A percentile compares a stretch with the other conserved stretches of the same genome.
Evolutionary conservation across 2,797 vertebrate genomes (phyloP).

Genomic region (Amblyraja radiata): DNA sequence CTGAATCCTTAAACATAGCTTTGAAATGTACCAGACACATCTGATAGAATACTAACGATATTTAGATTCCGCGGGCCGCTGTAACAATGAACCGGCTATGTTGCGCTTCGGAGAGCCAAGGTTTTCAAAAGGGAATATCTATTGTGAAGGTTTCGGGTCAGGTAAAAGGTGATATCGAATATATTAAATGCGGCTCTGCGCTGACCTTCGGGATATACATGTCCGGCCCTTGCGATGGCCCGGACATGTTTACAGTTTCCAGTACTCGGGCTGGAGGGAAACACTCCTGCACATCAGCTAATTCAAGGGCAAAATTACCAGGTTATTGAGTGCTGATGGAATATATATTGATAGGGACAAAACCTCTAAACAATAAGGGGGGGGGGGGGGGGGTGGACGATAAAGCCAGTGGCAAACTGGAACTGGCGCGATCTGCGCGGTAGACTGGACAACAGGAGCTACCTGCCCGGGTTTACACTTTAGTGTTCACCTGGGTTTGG

Average conservation of each 20-base stretch:
- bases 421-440: background rate
- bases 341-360: background rate
- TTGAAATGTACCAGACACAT: background rate
- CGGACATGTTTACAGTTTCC: background rate
- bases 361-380: background rate
- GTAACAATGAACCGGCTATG: background rate
- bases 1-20: background rate
- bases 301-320: background rate
- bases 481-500: background rate
- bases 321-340: background rate
- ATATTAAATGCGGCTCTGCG: background rate
- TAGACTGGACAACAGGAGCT: background rate
- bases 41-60: background rate
- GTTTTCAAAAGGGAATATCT: background rate
- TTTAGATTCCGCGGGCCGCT: background rate
- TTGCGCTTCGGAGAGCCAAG: background rate
- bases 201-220: background rate
- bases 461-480: too few species aligned
- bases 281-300: background rate
- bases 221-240: too few species aligned
- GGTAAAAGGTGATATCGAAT: background rate
- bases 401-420: too few species aligned
- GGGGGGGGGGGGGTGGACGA: background rate
- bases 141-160: background rate
- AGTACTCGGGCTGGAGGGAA: too few species aligned